Conservation (phyloP, 2,113 vertebrate genomes). For the Myotis brandtii region DNA sequence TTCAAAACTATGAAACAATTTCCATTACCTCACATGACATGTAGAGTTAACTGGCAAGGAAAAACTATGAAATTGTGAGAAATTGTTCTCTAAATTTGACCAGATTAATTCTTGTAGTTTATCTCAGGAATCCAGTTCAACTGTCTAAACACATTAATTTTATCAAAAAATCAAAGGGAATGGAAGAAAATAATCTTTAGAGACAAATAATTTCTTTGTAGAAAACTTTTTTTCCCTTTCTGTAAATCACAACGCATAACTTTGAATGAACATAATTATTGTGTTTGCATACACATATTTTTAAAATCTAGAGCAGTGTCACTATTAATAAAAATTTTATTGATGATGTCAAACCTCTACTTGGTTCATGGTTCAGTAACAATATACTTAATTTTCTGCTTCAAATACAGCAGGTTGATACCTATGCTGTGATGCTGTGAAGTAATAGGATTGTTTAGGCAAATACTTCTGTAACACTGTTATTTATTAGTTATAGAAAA, state of each 20-base stretch:
- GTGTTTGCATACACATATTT: not conserved
- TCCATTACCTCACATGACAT: not conserved
- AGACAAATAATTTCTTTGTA: not conserved
- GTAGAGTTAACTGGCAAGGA: not conserved
- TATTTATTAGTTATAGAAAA: not conserved
- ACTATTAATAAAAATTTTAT: not conserved
- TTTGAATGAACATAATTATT: not conserved
- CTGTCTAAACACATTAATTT: not conserved
- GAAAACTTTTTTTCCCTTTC: not conserved
- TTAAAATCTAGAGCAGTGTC: not conserved
- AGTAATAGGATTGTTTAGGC: not conserved
- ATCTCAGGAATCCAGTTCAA: not conserved
- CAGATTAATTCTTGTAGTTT: not conserved
- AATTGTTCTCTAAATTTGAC: not conserved
- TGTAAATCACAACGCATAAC: not conserved
- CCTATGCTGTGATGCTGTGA: not conserved
- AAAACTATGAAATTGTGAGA: conserved; percentile 1
- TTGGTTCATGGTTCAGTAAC: not conserved
- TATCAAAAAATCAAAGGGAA: conserved; percentile 5
- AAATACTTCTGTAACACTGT: not conserved
- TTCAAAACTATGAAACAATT: conserved; percentile 8
- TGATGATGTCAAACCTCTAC: not conserved
- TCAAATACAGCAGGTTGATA: not conserved
- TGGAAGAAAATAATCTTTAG: not conserved
- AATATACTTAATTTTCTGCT: not conserved